phyloP scores from a whole-genome alignment of 2,888 invertebrate species.

The Cephus pygmeus region DNA sequence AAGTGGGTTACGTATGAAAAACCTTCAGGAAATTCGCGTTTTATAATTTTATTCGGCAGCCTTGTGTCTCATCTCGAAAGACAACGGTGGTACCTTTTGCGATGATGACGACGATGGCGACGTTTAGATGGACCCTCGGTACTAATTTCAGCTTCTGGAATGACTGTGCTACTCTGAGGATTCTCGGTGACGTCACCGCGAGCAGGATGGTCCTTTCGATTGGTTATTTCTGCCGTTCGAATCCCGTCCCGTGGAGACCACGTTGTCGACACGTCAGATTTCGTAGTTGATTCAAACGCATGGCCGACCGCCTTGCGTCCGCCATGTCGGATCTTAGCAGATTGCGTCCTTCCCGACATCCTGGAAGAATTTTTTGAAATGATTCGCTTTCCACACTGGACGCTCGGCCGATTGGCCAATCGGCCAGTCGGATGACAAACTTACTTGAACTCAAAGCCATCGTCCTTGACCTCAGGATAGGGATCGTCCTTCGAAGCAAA shows the following conservation, averaged over 20 bases:
- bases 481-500: slow-evolving; percentile 38
- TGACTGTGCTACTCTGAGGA: not conserved
- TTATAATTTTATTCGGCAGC: not conserved
- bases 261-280: not conserved
- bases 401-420: not conserved
- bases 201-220: not conserved
- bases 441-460: slow-evolving; percentile 53
- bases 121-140: slow-evolving; percentile 11
- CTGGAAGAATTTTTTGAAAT: not conserved
- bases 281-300: not conserved
- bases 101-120: slow-evolving; percentile 54
- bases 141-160: not conserved
- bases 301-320: not conserved
- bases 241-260: not conserved
- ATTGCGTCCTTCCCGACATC: not conserved
- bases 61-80: not conserved
- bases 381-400: not conserved
- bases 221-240: not conserved
- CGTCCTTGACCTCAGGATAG: slow-evolving; percentile 47
- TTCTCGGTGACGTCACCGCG: not conserved
- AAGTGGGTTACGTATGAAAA: slow-evolving; percentile 32
- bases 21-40: not conserved
- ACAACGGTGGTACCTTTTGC: slow-evolving; percentile 38
- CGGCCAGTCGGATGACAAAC: not conserved
- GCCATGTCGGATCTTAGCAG: not conserved